Base-by-base conservation (phyloP, 30 jellyfish, hydroid and myxozoan genomes). In the Hydractinia echinata region DNA sequence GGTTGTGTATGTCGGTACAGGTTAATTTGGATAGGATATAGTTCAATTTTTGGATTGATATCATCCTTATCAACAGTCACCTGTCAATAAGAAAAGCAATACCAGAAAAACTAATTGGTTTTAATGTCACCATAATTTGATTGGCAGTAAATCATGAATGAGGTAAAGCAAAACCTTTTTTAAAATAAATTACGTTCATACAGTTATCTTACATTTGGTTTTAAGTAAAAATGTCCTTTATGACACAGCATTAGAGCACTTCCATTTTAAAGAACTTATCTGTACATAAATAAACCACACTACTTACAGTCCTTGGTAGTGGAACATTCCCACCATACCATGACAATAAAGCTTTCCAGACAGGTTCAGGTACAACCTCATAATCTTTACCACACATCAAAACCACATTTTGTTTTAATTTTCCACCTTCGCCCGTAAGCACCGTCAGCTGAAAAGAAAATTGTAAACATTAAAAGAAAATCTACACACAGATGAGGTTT, bases 401-500 rank as follows among this genome's bases (percentile, higher is more conserved):
- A 5, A 72, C 19, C 13, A 56, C 52, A 58, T 82, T 81, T 50
- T 88, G 77, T 61, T 83, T 92, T 51, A 92, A 77, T 49, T 81
- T 73, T 9, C 98, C 98, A 54, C 98, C 98, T 67, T 92, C 98
- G 4, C 98, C 98, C 48, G 98, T 92, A 19, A 92, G 67, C 71
- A 79, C 85, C 18, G 82, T 54, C 3, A 87, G 67, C 87, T 92
- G 58, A 68, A 68, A 54, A 67, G 18, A 80, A 10, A 6, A 8
- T 10, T 6, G 4, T 54, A 5, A 8, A 15, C 8, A 76, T n/a
- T 20, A 5, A 19, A n/a, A 5, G 30, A 6, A 51, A 13, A 1
- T 7, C 74, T 13, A 6, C 1, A 64, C 74, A 64, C 10, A 51
- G 2, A 64, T 64, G 18, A 64, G 0, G 39, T 1, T n/a, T 64